Conservation (phyloP, 30 jellyfish, hydroid and myxozoan genomes). For the Kudoa iwatai region DNA sequence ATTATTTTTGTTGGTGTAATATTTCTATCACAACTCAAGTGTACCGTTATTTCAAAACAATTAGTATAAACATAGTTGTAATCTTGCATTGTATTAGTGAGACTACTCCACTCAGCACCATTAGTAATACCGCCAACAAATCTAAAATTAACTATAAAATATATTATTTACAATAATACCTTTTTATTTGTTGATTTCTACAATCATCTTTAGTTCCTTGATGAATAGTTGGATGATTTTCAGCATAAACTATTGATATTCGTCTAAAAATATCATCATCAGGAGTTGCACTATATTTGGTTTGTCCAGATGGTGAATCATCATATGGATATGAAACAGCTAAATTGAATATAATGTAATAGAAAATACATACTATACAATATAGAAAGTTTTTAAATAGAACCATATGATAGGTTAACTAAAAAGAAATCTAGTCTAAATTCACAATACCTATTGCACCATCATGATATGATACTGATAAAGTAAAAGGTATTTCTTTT, state of each 20-base stretch:
- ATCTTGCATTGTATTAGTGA: constrained; percentile 88
- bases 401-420: too few species aligned
- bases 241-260: constrained; percentile 70
- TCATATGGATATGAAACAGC: constrained; percentile 93
- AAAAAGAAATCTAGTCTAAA: too few species aligned
- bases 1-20: too few species aligned
- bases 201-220: constrained; percentile 55
- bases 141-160: too few species aligned
- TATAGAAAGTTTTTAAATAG: too few species aligned
- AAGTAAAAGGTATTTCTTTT: constrained; percentile 24
- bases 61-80: constrained; percentile 35
- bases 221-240: constrained; percentile 89
- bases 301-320: constrained; percentile 92
- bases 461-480: constrained; percentile 70
- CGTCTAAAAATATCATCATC: constrained; percentile 83
- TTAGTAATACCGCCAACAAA: constrained; percentile 71
- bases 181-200: constrained; percentile 14
- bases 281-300: constrained; percentile 78
- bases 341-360: too few species aligned
- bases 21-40: constrained; percentile 25
- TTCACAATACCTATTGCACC: constrained; percentile 58
- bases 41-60: constrained; percentile 74
- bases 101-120: constrained; percentile 97
- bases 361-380: too few species aligned
- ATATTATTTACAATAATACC: too few species aligned